Percentiles rank a stretch among this genome's conserved stretches.
These are phyloP conservation scores for Eupithecia inturbata DNA, from an alignment of 2,888 invertebrate species.

Conservation along the genomic window DNA sequence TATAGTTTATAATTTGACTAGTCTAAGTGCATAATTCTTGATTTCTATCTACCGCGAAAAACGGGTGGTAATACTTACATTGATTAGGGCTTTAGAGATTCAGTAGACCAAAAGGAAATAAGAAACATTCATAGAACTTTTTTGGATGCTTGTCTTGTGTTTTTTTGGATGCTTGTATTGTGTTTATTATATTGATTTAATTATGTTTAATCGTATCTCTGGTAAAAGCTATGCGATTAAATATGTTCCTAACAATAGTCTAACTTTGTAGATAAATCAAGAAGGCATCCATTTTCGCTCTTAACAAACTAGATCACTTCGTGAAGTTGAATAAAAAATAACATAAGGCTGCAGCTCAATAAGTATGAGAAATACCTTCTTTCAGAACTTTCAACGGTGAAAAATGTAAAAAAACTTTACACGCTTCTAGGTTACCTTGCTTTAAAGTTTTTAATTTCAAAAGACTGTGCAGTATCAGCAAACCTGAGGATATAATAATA, in stretches of 20 bases:
- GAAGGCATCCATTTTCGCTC: neutral
- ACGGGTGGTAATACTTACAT: too few species aligned
- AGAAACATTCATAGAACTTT: too few species aligned
- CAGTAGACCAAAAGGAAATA: too few species aligned
- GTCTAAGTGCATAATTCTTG: too few species aligned
- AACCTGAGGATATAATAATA: neutral
- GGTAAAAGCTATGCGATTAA: too few species aligned
- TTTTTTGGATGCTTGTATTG: too few species aligned
- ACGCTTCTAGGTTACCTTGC: neutral
- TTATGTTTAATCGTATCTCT: too few species aligned
- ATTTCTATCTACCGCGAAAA: too few species aligned
- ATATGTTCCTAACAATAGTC: neutral
- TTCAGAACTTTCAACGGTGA: neutral
- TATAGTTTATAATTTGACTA: too few species aligned
- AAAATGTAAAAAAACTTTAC: constrained; percentile 1
- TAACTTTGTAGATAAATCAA: neutral
- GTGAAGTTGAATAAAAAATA: neutral
- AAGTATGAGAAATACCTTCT: constrained; percentile 3
- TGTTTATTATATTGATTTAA: too few species aligned
- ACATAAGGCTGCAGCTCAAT: neutral
- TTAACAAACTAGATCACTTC: neutral
- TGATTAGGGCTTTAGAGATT: too few species aligned
- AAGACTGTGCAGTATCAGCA: neutral
- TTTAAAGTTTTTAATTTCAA: neutral
- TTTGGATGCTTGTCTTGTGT: too few species aligned